Base-by-base conservation (phyloP, 2,797 vertebrate species). In the Lutjanus campechanus region DNA sequence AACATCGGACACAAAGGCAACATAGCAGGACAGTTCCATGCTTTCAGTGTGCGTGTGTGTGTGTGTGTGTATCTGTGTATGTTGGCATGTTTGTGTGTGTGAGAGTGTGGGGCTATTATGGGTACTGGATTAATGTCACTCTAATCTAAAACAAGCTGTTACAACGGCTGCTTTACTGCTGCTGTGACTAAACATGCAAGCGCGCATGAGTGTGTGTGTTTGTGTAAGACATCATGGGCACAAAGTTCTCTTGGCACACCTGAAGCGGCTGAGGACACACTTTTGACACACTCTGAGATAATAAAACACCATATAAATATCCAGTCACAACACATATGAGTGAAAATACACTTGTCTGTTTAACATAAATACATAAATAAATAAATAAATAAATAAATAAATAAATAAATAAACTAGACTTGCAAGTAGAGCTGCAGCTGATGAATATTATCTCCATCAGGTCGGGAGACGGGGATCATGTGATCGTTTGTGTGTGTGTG, bases 151-250 rank as follows among this genome's bases (percentile, higher is more conserved):
- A 72, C 40, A 82, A 87, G 86, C 84, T 73, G 73, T 76, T 80
- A 82, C 70, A 79, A 86, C 85, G 74, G 76, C 79, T 87, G 80
- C 82, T 84, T 73, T 53, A 79, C 79, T 62, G 86, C 76, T 82
- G 87, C 76, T 82, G 87, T 84, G 91, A 76, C 71, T 87, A 69
- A 88, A 90, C 90, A 92, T 93, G 91, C 86, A 91, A 85, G 83
- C 72, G 40, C 60, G 40, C 49, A 50, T 63, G 70, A 49, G 49
- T 76, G 79, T 78, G 68, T 88, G 79, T 77, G 73, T 74, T 76
- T 43, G 81, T 85, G 89, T 90, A 81, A 85, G 91, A 92, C 92
- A 90, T 90, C 77, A 87, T 89, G 91, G 91, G 84, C 88, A 88
- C 86, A 87, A 72, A 85, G 88, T 87, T 88, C 69, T 89, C 88